Percentiles rank a stretch among this genome's conserved stretches.
Evolutionary conservation across 2,888 invertebrate species (phyloP).

Genomic region (Hedya salicella): DNA sequence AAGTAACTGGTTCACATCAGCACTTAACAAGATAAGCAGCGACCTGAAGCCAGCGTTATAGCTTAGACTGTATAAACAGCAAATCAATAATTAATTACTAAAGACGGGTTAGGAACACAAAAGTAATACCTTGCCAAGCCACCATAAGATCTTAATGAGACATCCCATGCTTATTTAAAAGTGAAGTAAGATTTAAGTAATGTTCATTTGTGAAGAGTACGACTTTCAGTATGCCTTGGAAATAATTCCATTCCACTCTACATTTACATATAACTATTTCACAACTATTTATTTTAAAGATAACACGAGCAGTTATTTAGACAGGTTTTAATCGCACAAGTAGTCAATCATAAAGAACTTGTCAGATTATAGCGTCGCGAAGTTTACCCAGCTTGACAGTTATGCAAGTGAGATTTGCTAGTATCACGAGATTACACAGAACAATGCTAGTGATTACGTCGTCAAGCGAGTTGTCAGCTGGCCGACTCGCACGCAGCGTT

Average conservation of each 20-base stretch:
- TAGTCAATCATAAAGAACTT: conserved; percentile 76
- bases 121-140: neutral
- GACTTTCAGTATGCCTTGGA: conserved; percentile 51
- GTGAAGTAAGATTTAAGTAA: conserved; percentile 25
- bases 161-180: neutral
- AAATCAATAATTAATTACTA: neutral
- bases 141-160: neutral
- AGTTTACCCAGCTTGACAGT: conserved; percentile 77
- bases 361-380: conserved; percentile 75
- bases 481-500: conserved; percentile 64
- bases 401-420: conserved; percentile 80
- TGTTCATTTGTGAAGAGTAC: conserved; percentile 1
- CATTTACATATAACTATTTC: conserved; percentile 61
- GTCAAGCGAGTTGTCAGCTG: conserved; percentile 76
- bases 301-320: conserved; percentile 67
- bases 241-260: conserved; percentile 60
- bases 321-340: conserved; percentile 70
- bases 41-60: neutral
- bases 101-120: neutral
- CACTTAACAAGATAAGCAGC: conserved; percentile 9
- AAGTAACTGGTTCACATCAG: conserved; percentile 31
- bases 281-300: conserved; percentile 68
- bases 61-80: neutral
- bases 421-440: conserved; percentile 80
- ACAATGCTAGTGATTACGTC: conserved; percentile 81